A percentile compares a stretch with the other conserved stretches of the same genome.
Conservation (phyloP, 1,140 invertebrate species). For the Temnothorax curvispinosus region DNA sequence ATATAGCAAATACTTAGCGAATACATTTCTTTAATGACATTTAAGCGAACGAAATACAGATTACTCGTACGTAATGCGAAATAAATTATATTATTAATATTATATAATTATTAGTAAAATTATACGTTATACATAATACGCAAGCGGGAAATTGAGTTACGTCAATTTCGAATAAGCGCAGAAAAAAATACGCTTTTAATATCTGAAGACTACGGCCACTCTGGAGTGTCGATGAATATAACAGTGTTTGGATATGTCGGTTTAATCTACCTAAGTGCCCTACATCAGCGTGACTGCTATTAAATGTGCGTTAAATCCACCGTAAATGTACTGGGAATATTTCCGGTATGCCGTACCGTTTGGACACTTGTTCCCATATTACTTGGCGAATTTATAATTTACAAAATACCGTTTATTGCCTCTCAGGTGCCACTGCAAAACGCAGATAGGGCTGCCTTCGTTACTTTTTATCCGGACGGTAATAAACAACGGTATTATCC, state of each 20-base stretch:
- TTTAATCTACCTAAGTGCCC: slow-evolving; percentile 10
- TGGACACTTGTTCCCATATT: not conserved
- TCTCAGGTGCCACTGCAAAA: slow-evolving; percentile 1
- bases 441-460: slow-evolving; percentile 33
- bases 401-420: slow-evolving; percentile 4
- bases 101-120: not conserved
- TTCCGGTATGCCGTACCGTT: not conserved
- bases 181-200: not conserved
- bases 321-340: not conserved
- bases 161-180: not conserved
- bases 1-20: not conserved
- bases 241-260: not conserved
- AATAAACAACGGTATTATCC: slow-evolving; percentile 57
- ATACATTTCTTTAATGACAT: not conserved
- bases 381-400: slow-evolving; percentile 38
- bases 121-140: not conserved
- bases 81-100: slow-evolving; percentile 11
- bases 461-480: slow-evolving; percentile 32
- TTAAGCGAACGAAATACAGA: not conserved
- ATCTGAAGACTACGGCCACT: not conserved
- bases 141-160: not conserved
- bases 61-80: not conserved
- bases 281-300: not conserved
- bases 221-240: not conserved
- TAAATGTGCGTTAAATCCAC: not conserved